Conservation (phyloP, 2,113 vertebrate species). For the Chaetodon auriga region DNA sequence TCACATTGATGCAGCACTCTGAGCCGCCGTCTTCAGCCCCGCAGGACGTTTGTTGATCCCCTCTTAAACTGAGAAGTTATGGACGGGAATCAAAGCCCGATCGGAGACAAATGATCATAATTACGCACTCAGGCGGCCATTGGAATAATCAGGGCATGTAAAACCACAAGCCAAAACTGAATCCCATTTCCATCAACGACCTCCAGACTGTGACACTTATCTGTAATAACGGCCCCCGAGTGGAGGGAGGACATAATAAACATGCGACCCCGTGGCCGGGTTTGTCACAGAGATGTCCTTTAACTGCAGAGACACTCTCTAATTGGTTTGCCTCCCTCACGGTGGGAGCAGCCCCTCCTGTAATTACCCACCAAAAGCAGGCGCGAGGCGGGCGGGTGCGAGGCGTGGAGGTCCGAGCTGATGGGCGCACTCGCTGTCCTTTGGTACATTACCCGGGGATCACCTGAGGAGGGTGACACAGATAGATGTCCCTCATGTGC, state of each 20-base stretch:
- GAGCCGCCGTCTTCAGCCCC: constrained; percentile 9
- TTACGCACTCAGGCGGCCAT: constrained; percentile 75
- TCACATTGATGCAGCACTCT: constrained; percentile 30
- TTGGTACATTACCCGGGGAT: constrained; percentile 75
- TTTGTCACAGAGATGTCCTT: constrained; percentile 75
- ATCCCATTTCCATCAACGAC: constrained; percentile 67
- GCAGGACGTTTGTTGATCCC: constrained; percentile 57
- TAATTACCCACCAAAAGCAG: constrained; percentile 74
- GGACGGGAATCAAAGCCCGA: constrained; percentile 62
- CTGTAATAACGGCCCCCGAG: constrained; percentile 66
- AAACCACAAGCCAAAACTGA: constrained; percentile 60
- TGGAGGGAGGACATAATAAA: constrained; percentile 79
- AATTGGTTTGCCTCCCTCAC: constrained; percentile 77
- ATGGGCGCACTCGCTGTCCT: constrained; percentile 72
- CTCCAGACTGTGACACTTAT: constrained; percentile 67
- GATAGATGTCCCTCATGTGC: constrained; percentile 79
- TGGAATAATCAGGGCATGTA: constrained; percentile 68
- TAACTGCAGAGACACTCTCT: constrained; percentile 75
- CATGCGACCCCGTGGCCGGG: constrained; percentile 74
- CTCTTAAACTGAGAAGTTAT: constrained; percentile 72
- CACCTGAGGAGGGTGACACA: constrained; percentile 74
- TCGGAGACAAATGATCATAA: constrained; percentile 69
- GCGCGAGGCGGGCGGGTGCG: constrained; percentile 9
- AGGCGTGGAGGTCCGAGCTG: constrained; percentile 56
- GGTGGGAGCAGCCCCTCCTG: constrained; percentile 29